Percentiles rank a stretch among this genome's conserved stretches.
Evolutionary conservation across 1,140 invertebrate genomes (phyloP).

Genomic region (Anastatus disparis): DNA sequence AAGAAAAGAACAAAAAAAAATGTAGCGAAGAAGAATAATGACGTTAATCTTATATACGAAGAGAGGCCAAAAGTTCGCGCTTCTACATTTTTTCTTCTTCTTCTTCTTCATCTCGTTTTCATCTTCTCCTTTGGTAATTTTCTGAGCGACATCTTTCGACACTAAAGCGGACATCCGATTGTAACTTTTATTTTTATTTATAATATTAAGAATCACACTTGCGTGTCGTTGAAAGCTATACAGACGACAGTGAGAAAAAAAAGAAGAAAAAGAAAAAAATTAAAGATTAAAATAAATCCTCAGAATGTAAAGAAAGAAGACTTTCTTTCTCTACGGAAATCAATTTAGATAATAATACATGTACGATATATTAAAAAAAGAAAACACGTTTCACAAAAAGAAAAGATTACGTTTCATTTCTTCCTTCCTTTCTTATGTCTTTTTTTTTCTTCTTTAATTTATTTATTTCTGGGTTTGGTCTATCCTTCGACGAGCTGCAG

Average conservation of each 20-base stretch:
- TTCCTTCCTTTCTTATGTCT: not conserved
- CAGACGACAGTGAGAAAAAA: constrained; percentile 1
- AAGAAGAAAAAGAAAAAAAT: too few species aligned
- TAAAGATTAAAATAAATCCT: constrained; percentile 25
- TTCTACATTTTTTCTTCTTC: too few species aligned
- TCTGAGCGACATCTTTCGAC: constrained; percentile 21
- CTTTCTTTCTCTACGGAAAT: constrained; percentile 20
- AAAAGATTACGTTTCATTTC: constrained; percentile 23
- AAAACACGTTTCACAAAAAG: constrained; percentile 19
- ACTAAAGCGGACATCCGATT: constrained; percentile 14
- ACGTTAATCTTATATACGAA: constrained; percentile 38
- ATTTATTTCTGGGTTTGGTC: not conserved
- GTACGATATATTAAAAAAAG: constrained; percentile 18
- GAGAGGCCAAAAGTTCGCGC: constrained; percentile 14
- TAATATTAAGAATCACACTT: too few species aligned
- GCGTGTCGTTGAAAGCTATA: constrained; percentile 9
- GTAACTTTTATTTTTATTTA: too few species aligned
- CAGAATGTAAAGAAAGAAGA: not conserved
- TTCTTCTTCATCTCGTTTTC: too few species aligned
- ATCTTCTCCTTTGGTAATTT: constrained; percentile 1
- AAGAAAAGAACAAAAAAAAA: not conserved
- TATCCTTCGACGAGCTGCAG: constrained; percentile 3
- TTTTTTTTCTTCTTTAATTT: too few species aligned
- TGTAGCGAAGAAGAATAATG: constrained; percentile 6
- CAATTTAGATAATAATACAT: constrained; percentile 36